Conservation (phyloP, 1,140 invertebrate species). For the Schlechtendalia chinensis region DNA sequence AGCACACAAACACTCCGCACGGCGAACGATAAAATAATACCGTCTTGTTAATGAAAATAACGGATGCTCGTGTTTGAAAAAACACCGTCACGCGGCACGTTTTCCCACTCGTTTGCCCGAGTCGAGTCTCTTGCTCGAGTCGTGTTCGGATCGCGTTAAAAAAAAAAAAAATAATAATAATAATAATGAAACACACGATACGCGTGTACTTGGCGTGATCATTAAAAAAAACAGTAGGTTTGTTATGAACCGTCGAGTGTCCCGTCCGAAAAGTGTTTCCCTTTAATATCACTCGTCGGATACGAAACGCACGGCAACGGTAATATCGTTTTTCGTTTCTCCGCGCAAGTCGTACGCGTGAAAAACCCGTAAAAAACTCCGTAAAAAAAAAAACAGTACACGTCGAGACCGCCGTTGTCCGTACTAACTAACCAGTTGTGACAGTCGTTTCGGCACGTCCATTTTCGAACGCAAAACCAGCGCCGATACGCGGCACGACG, state of each 20-base stretch:
- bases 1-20: too few species aligned
- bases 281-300: too few species aligned
- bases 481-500: neutral
- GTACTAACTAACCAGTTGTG: too few species aligned
- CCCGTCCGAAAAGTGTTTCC: conserved; percentile 13
- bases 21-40: too few species aligned
- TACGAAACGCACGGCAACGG: too few species aligned
- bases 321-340: too few species aligned
- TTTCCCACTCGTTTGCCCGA: conserved; percentile 6
- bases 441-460: neutral
- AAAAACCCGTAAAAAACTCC: too few species aligned
- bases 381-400: too few species aligned
- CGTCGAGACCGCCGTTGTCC: too few species aligned
- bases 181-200: neutral
- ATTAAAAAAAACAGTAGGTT: conserved; percentile 26
- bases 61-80: neutral
- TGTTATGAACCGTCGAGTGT: neutral
- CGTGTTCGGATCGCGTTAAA: neutral
- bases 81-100: neutral
- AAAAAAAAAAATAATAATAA: conserved; percentile 21
- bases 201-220: neutral
- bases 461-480: neutral
- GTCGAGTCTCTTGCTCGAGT: neutral
- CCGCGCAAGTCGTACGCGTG: too few species aligned
- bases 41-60: neutral